Base-by-base conservation (phyloP, 1,140 invertebrate species). In the Oscheius sp. region DNA sequence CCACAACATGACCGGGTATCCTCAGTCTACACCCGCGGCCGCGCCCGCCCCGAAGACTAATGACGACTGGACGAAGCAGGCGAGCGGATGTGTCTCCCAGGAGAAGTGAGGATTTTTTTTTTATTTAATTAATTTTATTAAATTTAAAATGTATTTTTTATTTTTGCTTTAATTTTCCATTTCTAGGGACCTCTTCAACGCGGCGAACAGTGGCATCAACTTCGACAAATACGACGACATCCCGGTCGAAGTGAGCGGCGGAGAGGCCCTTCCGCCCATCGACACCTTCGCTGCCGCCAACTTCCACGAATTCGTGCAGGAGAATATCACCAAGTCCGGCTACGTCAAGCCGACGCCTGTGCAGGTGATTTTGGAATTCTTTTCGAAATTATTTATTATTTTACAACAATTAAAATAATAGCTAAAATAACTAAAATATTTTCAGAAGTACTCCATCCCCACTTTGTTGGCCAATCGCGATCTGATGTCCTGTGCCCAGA, bases 141-240 rank as follows among this genome's bases (percentile, higher is more conserved):
- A n/a, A n/a, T n/a, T n/a, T n/a, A n/a, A n/a, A n/a, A n/a, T n/a
- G n/a, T n/a, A n/a, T n/a, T n/a, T n/a, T n/a, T n/a, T n/a, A n/a
- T n/a, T n/a, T n/a, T n/a, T n/a, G n/a, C n/a, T n/a, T n/a, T n/a
- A n/a, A n/a, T n/a, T n/a, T n/a, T n/a, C n/a, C n/a, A n/a, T n/a
- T 45, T 66, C 10, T 29, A 66, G 66, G 10, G 59, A 72, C 15
- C 63, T 73, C 32, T 73, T 73, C 36, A 34, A 55, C 36, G 36
- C 46, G 29, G 35, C 20, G 3, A 68, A 73, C 35, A 59, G 46
- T 74, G 96, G 96, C 68, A 99, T 99, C 87, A 99, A 99, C 87
- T 99, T 99, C 89, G 95, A 94, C 88, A 97, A 98, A 88, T 99
- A 99, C 87, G 95, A 99, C 89, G 95, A 98, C 89, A 99, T 99